A percentile compares a stretch with the other conserved stretches of the same genome.
Conservation (phyloP, 2,113 vertebrate genomes). For the Casuarius casuarius region DNA sequence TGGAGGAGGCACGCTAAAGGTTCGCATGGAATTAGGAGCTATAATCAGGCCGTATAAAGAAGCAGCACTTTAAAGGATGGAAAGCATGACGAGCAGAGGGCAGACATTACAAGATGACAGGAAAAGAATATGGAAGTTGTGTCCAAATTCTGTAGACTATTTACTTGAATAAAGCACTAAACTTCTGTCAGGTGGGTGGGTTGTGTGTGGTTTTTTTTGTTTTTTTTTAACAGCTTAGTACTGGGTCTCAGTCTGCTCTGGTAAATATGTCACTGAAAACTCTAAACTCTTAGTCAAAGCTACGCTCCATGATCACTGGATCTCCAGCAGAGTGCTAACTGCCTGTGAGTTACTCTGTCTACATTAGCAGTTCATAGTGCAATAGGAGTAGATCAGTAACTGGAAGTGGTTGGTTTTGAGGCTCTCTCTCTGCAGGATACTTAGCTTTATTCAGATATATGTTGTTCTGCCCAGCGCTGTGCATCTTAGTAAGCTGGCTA, state of each 20-base stretch:
- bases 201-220: too few relatives aligned
- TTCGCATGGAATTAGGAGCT: background rate
- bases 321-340: background rate
- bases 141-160: background rate
- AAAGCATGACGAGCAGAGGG: background rate
- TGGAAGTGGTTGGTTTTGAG: background rate
- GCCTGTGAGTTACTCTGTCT: background rate
- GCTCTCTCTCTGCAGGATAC: too few relatives aligned
- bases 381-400: background rate
- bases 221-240: background rate
- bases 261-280: background rate
- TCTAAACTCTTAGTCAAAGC: background rate
- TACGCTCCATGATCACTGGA: rapidly evolving
- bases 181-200: too few relatives aligned
- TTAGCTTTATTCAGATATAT: rapidly evolving
- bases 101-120: background rate
- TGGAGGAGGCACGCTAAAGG: background rate
- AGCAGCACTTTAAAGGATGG: background rate
- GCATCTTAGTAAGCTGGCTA: too few relatives aligned
- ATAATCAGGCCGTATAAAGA: background rate
- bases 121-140: background rate
- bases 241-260: rapidly evolving
- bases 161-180: background rate
- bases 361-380: background rate
- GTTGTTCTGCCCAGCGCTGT: background rate